Evolutionary conservation across 2,113 vertebrate species (phyloP).

Genomic region (Telmatochromis sp.): DNA sequence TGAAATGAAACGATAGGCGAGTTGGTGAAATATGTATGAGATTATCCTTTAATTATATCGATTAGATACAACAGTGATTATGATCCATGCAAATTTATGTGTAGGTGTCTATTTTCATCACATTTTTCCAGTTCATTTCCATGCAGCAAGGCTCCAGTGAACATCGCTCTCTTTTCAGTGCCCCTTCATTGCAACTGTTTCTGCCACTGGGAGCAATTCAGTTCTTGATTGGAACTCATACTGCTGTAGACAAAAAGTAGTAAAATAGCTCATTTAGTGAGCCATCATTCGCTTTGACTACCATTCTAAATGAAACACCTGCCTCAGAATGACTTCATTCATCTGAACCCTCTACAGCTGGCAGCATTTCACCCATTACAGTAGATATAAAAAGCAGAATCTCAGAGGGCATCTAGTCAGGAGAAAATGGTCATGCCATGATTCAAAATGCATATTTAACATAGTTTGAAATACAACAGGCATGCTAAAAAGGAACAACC

Average conservation of each 20-base stretch:
- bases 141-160: not conserved
- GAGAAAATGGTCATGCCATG: not conserved
- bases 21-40: not conserved
- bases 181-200: not conserved
- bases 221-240: slow-evolving; percentile 34
- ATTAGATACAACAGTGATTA: not conserved
- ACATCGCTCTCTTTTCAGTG: not conserved
- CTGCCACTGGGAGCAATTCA: slow-evolving; percentile 30
- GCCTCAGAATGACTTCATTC: slow-evolving; percentile 46
- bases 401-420: not conserved
- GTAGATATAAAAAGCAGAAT: not conserved
- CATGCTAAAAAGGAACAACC: not conserved
- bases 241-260: slow-evolving; percentile 39
- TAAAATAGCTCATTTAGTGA: slow-evolving; percentile 46
- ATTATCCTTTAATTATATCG: not conserved
- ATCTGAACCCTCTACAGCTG: slow-evolving; percentile 44
- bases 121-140: slow-evolving; percentile 8
- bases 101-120: not conserved
- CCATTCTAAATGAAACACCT: slow-evolving; percentile 48
- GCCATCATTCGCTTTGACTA: slow-evolving; percentile 27
- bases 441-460: not conserved
- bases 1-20: not conserved
- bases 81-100: not conserved
- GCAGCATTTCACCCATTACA: slow-evolving; percentile 7
- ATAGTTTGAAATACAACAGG: not conserved